Evolutionary conservation across 1,140 invertebrate species (phyloP).

Genomic region (Penaeus japonicus): DNA sequence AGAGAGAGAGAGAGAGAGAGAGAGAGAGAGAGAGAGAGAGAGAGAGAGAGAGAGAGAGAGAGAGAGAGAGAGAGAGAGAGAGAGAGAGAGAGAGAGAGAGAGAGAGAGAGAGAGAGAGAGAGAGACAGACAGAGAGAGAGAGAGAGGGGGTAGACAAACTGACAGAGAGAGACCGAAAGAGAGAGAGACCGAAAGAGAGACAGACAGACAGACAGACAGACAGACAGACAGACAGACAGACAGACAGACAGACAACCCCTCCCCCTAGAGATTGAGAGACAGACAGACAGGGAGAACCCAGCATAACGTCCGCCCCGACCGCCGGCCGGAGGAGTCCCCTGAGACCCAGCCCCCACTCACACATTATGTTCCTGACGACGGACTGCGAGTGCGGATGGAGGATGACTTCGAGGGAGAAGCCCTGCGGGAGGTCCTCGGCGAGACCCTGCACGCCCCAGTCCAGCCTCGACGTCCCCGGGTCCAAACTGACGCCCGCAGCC

Average conservation of each 20-base stretch:
- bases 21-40: background rate
- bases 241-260: too few relatives aligned
- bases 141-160: background rate
- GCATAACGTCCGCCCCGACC: too few relatives aligned
- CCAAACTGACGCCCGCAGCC: slow-evolving; percentile 11
- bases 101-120: too few relatives aligned
- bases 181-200: background rate
- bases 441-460: slow-evolving; percentile 25
- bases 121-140: too few relatives aligned
- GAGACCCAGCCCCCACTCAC: background rate
- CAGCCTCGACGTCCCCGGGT: background rate
- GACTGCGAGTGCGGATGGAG: background rate
- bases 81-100: background rate
- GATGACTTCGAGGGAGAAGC: background rate
- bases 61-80: background rate
- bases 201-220: too few relatives aligned
- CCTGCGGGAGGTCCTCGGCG: slow-evolving; percentile 3
- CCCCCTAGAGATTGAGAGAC: too few relatives aligned
- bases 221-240: too few relatives aligned
- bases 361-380: slow-evolving; percentile 31
- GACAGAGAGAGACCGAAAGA: background rate
- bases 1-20: too few relatives aligned
- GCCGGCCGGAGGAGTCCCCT: background rate
- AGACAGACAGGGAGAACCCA: too few relatives aligned
- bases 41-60: background rate